These are phyloP conservation scores for Merodon equestris DNA, from an alignment of 2,888 invertebrate genomes.

Conservation along the genomic window DNA sequence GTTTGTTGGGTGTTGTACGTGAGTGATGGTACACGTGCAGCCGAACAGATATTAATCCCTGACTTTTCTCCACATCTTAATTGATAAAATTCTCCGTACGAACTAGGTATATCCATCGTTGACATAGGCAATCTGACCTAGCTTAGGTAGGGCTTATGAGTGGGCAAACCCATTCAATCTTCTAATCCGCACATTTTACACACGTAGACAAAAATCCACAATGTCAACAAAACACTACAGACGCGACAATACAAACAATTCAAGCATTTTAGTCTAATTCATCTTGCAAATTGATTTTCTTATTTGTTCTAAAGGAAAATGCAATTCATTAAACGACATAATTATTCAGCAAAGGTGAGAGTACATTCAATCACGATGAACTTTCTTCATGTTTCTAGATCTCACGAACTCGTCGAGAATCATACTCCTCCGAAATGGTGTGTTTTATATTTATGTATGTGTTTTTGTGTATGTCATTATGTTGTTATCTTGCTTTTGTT, in stretches of 20 bases:
- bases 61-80: too few species aligned
- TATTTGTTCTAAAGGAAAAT: slow-evolving; percentile 57
- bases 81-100: too few species aligned
- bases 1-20: too few species aligned
- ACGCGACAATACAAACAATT: too few species aligned
- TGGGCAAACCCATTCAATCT: not conserved
- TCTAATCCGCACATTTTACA: not conserved
- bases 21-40: too few species aligned
- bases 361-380: slow-evolving; percentile 56
- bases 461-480: slow-evolving; percentile 7
- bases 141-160: too few species aligned
- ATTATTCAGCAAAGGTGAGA: slow-evolving; percentile 60
- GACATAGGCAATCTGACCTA: too few species aligned
- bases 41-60: too few species aligned
- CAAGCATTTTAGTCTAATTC: too few species aligned
- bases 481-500: slow-evolving; percentile 1
- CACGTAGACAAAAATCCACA: too few species aligned
- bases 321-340: slow-evolving; percentile 61
- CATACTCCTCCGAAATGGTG: slow-evolving; percentile 39
- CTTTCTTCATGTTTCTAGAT: slow-evolving; percentile 65
- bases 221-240: too few species aligned
- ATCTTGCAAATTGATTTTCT: slow-evolving; percentile 7
- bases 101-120: too few species aligned
- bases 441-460: slow-evolving; percentile 33
- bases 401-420: slow-evolving; percentile 38